These are phyloP conservation scores for Colaptes auratus DNA, from an alignment of 2,113 vertebrate genomes.

Conservation along the genomic window DNA sequence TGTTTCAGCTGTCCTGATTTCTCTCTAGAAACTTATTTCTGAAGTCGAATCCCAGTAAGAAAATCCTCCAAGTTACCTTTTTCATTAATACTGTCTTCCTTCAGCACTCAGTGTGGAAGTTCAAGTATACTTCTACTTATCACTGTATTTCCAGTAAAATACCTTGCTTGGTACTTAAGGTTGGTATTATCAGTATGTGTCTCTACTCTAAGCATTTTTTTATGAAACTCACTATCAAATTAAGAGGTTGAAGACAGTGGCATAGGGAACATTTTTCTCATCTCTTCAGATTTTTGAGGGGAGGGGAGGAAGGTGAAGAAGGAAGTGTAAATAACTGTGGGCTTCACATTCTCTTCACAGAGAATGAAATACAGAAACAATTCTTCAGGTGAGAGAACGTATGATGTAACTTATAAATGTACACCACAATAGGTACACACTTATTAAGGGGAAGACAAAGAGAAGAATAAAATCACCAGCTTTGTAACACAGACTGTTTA, in stretches of 20 bases:
- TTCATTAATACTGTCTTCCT: background rate
- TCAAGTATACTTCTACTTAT: background rate
- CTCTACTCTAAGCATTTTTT: background rate
- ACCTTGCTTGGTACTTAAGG: background rate
- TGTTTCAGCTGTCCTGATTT: background rate
- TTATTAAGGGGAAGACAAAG: background rate
- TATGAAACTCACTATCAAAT: background rate
- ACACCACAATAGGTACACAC: accelerated
- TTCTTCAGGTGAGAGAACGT: background rate
- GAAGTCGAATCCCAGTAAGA: background rate
- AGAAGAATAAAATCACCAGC: background rate
- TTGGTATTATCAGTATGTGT: accelerated
- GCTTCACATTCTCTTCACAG: background rate
- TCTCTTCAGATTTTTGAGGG: background rate
- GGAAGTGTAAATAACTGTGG: background rate
- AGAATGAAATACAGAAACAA: background rate
- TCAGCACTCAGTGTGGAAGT: background rate
- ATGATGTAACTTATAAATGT: accelerated
- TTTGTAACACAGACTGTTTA: background rate
- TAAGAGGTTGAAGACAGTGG: accelerated
- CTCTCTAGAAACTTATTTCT: background rate
- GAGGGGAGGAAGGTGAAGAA: background rate
- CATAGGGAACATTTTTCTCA: background rate
- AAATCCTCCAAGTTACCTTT: background rate
- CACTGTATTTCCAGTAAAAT: background rate